Evolutionary conservation across 2,113 vertebrate genomes (phyloP).

Genomic region (Nymphicus hollandicus): DNA sequence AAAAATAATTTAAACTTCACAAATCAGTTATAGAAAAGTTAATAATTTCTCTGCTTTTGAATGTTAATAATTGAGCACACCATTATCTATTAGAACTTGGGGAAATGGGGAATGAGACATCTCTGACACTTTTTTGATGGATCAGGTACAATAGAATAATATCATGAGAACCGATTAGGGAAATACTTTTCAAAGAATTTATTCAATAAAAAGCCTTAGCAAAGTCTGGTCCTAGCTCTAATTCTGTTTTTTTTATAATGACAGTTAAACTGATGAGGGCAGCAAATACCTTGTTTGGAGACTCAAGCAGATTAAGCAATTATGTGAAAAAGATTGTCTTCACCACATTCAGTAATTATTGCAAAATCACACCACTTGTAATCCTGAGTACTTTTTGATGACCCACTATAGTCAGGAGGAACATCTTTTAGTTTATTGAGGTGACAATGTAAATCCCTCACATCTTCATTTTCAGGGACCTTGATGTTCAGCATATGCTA

Average conservation of each 20-base stretch:
- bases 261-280: not conserved
- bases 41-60: not conserved
- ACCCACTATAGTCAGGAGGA: not conserved
- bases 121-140: constrained; percentile 4
- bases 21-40: constrained; percentile 4
- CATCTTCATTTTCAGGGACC: not conserved
- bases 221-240: constrained; percentile 16
- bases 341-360: not conserved
- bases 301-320: constrained; percentile 21
- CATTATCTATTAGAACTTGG: not conserved
- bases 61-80: not conserved
- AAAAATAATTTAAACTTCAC: not conserved
- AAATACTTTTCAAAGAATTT: constrained; percentile 43
- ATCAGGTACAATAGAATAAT: not conserved
- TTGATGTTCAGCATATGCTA: accelerated
- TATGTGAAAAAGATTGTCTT: constrained; percentile 33
- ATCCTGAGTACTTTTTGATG: not conserved
- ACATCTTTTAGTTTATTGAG: not conserved
- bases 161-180: constrained; percentile 3
- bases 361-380: not conserved
- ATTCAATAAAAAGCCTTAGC: not conserved
- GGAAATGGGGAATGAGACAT: not conserved
- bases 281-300: not conserved
- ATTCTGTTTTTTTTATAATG: constrained; percentile 11
- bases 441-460: not conserved